Evolutionary conservation across 2,113 vertebrate species (phyloP).

Genomic region (Scalopus aquaticus): DNA sequence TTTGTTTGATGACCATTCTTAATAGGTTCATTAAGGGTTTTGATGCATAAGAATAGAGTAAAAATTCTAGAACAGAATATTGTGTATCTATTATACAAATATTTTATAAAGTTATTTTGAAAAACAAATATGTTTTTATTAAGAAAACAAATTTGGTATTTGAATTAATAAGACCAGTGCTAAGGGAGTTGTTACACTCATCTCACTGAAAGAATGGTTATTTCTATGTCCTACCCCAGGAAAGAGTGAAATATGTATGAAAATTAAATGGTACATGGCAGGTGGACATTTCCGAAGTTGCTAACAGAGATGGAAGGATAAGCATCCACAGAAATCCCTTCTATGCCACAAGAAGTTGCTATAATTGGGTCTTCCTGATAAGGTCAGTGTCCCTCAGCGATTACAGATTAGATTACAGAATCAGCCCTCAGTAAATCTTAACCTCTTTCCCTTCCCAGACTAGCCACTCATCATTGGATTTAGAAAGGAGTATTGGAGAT

Average conservation of each 20-base stretch:
- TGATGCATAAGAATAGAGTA: slow-evolving; percentile 10
- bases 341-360: not conserved
- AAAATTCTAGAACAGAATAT: not conserved
- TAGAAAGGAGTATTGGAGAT: not conserved
- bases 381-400: not conserved
- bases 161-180: not conserved
- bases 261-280: not conserved
- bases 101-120: not conserved
- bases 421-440: not conserved
- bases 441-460: not conserved
- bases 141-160: not conserved
- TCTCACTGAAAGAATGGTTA: not conserved
- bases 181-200: slow-evolving; percentile 39
- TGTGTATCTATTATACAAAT: not conserved
- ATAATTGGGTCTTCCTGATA: not conserved
- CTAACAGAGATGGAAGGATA: not conserved
- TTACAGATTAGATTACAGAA: not conserved
- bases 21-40: not conserved
- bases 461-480: not conserved
- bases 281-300: not conserved
- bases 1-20: slow-evolving; percentile 45
- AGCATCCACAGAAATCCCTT: not conserved
- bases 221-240: not conserved
- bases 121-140: slow-evolving; percentile 38
- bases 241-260: not conserved